Evolutionary conservation across 2,888 invertebrate genomes (phyloP).

Genomic region (Catocala sponsa): DNA sequence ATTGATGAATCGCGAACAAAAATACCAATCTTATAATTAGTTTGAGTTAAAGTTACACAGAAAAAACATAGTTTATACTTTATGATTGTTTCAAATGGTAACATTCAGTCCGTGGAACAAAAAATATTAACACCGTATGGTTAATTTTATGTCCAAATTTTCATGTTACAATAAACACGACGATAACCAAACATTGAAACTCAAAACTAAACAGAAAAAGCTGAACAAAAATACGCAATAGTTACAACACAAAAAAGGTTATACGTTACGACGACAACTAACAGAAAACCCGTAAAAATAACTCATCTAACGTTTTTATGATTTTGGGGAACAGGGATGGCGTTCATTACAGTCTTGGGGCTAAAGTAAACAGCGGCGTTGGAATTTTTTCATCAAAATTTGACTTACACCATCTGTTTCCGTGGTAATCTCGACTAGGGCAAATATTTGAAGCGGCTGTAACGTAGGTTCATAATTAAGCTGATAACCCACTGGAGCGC

Average conservation of each 20-base stretch:
- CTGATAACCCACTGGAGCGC: constrained; percentile 10
- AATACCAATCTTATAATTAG: too few relatives aligned
- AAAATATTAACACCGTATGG: too few relatives aligned
- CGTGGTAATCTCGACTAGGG: constrained; percentile 66
- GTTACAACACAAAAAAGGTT: constrained; percentile 23
- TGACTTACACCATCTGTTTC: constrained; percentile 79
- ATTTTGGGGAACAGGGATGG: constrained; percentile 57
- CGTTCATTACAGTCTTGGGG: constrained; percentile 66
- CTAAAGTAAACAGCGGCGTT: constrained; percentile 66
- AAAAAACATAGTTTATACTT: too few relatives aligned
- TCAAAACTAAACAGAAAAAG: background rate
- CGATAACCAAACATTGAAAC: background rate
- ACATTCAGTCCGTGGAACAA: too few relatives aligned
- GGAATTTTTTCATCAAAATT: constrained; percentile 81
- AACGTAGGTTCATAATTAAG: constrained; percentile 62
- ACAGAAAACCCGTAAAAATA: constrained; percentile 57
- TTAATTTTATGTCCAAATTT: background rate
- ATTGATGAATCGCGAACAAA: too few relatives aligned
- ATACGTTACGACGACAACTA: constrained; percentile 36
- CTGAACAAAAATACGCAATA: constrained; percentile 26
- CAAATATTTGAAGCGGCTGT: constrained; percentile 73
- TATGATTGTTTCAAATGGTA: too few relatives aligned
- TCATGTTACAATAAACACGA: background rate
- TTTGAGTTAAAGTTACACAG: too few relatives aligned
- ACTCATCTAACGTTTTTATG: constrained; percentile 58